A percentile compares a stretch with the other conserved stretches of the same genome.
Conservation (phyloP, 2,888 invertebrate genomes). For the Monochamus alternatus region DNA sequence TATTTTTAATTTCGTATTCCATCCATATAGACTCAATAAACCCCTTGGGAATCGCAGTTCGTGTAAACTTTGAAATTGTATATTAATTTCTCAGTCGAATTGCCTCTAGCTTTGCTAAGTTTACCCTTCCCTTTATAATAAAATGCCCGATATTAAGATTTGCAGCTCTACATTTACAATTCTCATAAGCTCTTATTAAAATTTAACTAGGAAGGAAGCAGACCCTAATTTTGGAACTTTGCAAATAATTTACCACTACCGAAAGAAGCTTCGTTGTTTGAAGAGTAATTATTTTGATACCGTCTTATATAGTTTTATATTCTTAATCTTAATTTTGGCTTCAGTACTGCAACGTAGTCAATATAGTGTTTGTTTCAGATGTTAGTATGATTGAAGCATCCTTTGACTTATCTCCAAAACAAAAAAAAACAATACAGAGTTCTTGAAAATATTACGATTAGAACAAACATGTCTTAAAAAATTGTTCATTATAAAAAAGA, state of each 20-base stretch:
- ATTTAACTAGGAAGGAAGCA: slow-evolving; percentile 39
- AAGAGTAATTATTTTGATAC: not conserved
- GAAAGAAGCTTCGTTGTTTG: slow-evolving; percentile 17
- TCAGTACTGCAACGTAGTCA: no score
- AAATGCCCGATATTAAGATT: slow-evolving; percentile 52
- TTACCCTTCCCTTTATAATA: slow-evolving; percentile 49
- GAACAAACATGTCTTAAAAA: no score
- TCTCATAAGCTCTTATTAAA: slow-evolving; percentile 43
- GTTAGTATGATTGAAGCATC: no score
- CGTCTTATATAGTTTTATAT: not conserved
- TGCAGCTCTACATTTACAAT: slow-evolving; percentile 44
- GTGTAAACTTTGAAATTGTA: slow-evolving; percentile 54
- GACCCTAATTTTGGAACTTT: slow-evolving; percentile 37
- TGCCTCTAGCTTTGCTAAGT: slow-evolving; percentile 46
- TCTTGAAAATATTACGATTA: no score
- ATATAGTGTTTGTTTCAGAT: no score
- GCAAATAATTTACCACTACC: slow-evolving; percentile 33
- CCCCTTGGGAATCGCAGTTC: slow-evolving; percentile 45
- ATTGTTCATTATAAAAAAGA: no score
- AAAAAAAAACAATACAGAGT: no score
- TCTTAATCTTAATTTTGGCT: no score
- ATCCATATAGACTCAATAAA: slow-evolving; percentile 39
- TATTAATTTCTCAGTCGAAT: slow-evolving; percentile 53
- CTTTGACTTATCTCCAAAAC: no score
- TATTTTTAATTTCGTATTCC: slow-evolving; percentile 35